A percentile compares a stretch with the other conserved stretches of the same genome.
Conservation (phyloP, 1,140 invertebrate species). For the Leptopilina boulardi region DNA sequence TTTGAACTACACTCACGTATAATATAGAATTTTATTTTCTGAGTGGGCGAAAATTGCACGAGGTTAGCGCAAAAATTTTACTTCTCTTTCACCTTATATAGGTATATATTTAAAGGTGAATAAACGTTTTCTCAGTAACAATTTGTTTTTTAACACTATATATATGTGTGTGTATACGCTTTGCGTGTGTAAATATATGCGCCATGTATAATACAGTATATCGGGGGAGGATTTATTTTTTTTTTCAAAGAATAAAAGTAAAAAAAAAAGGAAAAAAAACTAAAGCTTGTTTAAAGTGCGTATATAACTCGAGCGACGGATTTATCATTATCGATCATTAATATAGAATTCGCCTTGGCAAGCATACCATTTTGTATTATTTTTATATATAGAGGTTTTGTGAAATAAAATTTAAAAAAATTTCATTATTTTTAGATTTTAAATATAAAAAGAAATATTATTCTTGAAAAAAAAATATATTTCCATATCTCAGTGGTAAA, state of each 20-base stretch:
- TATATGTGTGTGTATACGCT: neutral
- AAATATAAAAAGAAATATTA: no score
- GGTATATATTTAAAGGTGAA: neutral
- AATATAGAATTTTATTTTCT: conserved; percentile 18
- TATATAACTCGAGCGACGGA: neutral
- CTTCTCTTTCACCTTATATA: neutral
- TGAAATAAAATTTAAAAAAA: no score
- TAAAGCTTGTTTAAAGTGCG: neutral
- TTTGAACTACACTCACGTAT: conserved; percentile 20
- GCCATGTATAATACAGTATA: neutral
- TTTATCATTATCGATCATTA: neutral
- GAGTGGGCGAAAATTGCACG: conserved; percentile 1
- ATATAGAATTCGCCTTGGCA: neutral
- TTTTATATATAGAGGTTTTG: no score
- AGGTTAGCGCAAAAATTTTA: conserved; percentile 1
- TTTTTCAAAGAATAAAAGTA: neutral
- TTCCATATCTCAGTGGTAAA: no score
- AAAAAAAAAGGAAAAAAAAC: neutral
- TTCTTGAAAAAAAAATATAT: no score
- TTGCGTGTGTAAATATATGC: neutral
- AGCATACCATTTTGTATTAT: neutral
- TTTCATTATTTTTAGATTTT: no score
- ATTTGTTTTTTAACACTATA: neutral
- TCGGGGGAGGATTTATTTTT: no score
- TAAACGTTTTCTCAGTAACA: neutral